A percentile compares a stretch with the other conserved stretches of the same genome.
Evolutionary conservation across 2,113 vertebrate species (phyloP).

Genomic region (Dryoscopus gambensis): DNA sequence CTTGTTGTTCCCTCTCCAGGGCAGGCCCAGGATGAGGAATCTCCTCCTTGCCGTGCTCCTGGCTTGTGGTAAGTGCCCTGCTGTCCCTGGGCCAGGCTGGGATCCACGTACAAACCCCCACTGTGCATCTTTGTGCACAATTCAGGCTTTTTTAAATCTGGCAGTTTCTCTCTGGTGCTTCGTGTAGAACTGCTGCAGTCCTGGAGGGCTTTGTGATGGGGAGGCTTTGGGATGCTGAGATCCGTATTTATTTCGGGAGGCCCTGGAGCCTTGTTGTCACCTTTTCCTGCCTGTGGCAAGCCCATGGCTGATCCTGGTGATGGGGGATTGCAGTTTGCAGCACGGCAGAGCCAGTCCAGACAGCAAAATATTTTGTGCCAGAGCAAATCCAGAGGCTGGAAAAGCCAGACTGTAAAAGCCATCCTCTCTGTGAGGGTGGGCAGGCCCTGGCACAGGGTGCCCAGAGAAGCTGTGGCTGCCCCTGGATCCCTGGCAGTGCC

Average conservation of each 20-base stretch:
- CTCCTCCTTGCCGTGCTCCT: slow-evolving; percentile 11
- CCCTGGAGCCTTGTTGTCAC: background rate
- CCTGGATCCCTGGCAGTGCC: background rate
- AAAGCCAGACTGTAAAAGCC: background rate
- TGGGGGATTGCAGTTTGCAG: background rate
- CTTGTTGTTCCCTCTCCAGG: background rate
- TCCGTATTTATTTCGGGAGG: background rate
- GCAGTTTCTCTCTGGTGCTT: background rate
- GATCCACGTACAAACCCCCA: fast-evolving
- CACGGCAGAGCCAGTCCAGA: fast-evolving
- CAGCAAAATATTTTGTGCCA: background rate
- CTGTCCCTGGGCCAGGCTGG: background rate
- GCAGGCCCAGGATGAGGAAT: slow-evolving; percentile 9
- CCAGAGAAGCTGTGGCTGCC: background rate
- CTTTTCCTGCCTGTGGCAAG: background rate
- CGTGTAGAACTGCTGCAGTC: fast-evolving
- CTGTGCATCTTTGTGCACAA: fast-evolving
- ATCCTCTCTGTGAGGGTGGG: background rate
- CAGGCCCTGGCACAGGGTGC: background rate
- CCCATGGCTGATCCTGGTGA: background rate
- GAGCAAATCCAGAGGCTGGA: background rate
- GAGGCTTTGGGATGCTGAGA: background rate
- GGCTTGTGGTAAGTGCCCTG: slow-evolving; percentile 4
- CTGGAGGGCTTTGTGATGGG: fast-evolving
- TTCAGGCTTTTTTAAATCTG: background rate